Percentiles rank a stretch among this genome's conserved stretches.
These are phyloP conservation scores for Cossypha niveicapilla DNA, from an alignment of 2,797 vertebrate species.

Conservation along the genomic window DNA sequence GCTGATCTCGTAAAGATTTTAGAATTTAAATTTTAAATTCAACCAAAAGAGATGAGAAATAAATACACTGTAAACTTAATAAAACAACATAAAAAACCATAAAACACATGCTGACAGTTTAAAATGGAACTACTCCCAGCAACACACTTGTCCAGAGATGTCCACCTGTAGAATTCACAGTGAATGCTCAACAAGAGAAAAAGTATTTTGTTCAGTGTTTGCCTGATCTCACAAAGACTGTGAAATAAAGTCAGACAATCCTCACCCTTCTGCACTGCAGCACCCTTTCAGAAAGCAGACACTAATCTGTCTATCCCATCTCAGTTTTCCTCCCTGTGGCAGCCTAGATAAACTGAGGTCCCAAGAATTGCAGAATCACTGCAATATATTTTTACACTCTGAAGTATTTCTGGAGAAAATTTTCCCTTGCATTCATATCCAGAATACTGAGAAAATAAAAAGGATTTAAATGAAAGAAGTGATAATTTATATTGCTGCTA, in stretches of 20 bases:
- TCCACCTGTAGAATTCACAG: not conserved
- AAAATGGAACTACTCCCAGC: not conserved
- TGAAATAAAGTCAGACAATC: not conserved
- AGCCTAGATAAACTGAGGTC: not conserved
- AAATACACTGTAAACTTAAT: not conserved
- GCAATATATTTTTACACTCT: not conserved
- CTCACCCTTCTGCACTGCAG: not conserved
- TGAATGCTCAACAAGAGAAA: not conserved
- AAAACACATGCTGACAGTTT: not conserved
- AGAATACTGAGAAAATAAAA: not conserved
- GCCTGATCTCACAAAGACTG: not conserved
- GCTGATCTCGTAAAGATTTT: not conserved
- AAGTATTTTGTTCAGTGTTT: not conserved
- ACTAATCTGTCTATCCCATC: not conserved
- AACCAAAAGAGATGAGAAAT: not conserved
- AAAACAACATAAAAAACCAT: not conserved
- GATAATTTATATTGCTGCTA: not conserved
- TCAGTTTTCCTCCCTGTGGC: not conserved
- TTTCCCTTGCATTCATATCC: not conserved
- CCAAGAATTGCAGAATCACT: not conserved
- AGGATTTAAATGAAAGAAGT: not conserved
- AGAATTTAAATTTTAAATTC: not conserved
- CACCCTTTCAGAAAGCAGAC: not conserved
- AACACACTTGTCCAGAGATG: not conserved
- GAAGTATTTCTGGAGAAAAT: not conserved